Base-by-base conservation (phyloP, 2,888 invertebrate genomes). In the Aporophyla nigra region DNA sequence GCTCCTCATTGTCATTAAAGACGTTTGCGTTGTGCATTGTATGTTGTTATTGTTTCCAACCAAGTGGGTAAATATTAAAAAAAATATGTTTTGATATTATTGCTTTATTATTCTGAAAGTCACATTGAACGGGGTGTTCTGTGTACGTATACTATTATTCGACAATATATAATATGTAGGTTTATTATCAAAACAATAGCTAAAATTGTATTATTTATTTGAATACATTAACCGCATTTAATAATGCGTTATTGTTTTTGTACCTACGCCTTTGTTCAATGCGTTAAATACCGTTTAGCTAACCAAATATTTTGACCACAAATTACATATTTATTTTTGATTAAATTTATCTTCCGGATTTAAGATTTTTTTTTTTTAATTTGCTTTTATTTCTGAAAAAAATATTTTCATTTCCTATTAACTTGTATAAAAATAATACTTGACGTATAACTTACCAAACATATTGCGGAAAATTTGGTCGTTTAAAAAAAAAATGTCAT, bases 161-260 rank as follows among this genome's bases (percentile, higher is more conserved):
- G 59, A 78, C n/a, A 66, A 61, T 62, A 49, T 76, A 33, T 24
- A 43, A n/a, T 54, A 43, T 62, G 6, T 56, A 33, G 7, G 14
- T 63, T 49, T 21, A 67, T 51, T 51, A 61, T 56, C 21, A 49
- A 56, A 71, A 83, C 77, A 74, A 80, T 67, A 62, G 53, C 69
- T 40, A 43, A 2, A 27, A 46, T 40, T 27, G 27, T 63, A 51
- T 63, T 71, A 68, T 71, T 79, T 62, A 67, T 69, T 82, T 9
- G 19, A 77, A 51, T 77, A 72, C 59, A 74, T 68, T 76, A 74
- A 66, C 46, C 46, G 54, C 70, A 33, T 68, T 33, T 33, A 62
- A 72, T 66, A 77, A 75, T 68, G 67, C 56, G 53, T 33, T 24
- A 19, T 56, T 10, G 19, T 49, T 62, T 58, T 43, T 62, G 43